Evolutionary conservation across 1,140 invertebrate species (phyloP).

Genomic region (Meloidogyne hapla): DNA sequence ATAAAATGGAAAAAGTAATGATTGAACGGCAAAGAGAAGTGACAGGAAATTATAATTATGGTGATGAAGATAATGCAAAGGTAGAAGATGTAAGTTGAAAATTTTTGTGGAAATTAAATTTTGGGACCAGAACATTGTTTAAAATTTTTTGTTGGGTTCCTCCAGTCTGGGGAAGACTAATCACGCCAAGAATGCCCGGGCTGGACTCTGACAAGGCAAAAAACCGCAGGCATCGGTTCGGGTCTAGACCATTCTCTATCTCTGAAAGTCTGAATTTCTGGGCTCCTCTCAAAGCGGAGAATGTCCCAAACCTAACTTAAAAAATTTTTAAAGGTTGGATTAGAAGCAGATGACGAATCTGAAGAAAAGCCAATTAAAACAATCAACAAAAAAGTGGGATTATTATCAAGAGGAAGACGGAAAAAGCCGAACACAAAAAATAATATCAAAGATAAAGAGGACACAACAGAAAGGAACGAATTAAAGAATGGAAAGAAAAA

Average conservation of each 20-base stretch:
- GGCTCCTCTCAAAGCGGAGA: too few relatives aligned
- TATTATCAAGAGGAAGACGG: not conserved
- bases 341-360: not conserved
- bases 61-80: constrained; percentile 29
- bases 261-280: too few relatives aligned
- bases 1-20: constrained; percentile 31
- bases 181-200: too few relatives aligned
- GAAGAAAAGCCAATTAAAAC: not conserved
- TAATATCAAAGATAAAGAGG: not conserved
- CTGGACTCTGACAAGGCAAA: too few relatives aligned
- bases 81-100: not conserved
- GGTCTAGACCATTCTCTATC: too few relatives aligned
- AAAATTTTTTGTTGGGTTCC: too few relatives aligned
- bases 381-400: not conserved
- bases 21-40: constrained; percentile 32
- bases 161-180: too few relatives aligned
- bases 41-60: constrained; percentile 27
- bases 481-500: not conserved
- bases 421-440: not conserved
- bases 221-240: too few relatives aligned
- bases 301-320: too few relatives aligned
- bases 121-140: too few relatives aligned
- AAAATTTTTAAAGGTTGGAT: not conserved
- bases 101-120: not conserved
- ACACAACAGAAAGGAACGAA: not conserved